Base-by-base conservation (phyloP, 2,888 invertebrate genomes). In the Andrena camellia region DNA sequence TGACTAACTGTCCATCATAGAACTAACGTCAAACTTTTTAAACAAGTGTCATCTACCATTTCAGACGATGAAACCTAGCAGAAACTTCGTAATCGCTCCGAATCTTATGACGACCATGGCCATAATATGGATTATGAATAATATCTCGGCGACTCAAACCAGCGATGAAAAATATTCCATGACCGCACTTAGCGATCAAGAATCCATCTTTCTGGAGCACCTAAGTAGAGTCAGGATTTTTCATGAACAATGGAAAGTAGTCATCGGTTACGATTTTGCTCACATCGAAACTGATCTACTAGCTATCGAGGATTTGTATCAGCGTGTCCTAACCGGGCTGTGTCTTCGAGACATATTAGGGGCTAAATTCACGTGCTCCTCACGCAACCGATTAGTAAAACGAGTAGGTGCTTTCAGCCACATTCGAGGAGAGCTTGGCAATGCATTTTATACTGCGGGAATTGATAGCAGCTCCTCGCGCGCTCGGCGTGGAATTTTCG, bases 301-400 rank as follows among this genome's bases (percentile, higher is more conserved):
- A 20, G 7, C 26, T 42, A 42, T 73, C 73, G 66, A 73, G 42
- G 54, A 54, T 8, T 29, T 66, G 13, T 73, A 66, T 5, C 33
- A 57, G 20, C 54, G 48, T n/a, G 57, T 64, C 2, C 1, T 64
- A 57, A 64, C 35, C 35, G 42, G n/a, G 8, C 33, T 81, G 77
- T 60, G 66, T 8, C 31, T 33, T n/a, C 62, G 33, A 62, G 33
- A 62, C n/a, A n/a, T 33, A n/a, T 7, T 2, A n/a, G 31, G n/a
- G 1, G 1, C 13, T 20, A n/a, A 33, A 42, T 78, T 70, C 42
- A 23, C 29, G 85, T 91, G 50, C 89, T 86, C 85, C 89, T 89
- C 62, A 85, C 66, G 66, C 17, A 48, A 48, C n/a, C 48, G 66
- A 13, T 17, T 66, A 6, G 2, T 26, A 7, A 31, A 68, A 20